phyloP scores from a whole-genome alignment of 2,888 invertebrate genomes.

The Apotomis turbidana region DNA sequence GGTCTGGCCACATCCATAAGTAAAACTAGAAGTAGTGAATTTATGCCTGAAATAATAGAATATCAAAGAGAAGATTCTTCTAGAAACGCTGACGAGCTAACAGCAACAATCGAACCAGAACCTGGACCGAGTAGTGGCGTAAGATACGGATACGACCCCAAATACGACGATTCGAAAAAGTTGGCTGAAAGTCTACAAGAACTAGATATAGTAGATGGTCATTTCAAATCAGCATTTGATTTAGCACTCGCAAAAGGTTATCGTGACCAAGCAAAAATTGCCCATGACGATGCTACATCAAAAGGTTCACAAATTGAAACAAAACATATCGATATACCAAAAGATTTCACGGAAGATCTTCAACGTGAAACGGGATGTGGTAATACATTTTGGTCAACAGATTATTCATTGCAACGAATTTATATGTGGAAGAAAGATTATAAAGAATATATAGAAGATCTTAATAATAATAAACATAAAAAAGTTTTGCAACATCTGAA shows the following conservation, averaged over 20 bases:
- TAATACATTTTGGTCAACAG: background rate
- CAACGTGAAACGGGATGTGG: background rate
- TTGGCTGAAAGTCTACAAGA: background rate
- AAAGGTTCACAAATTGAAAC: background rate
- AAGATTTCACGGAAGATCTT: background rate
- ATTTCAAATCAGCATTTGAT: background rate
- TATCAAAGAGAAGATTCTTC: background rate
- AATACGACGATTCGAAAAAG: background rate
- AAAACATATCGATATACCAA: background rate
- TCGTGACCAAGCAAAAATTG: background rate
- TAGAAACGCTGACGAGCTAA: background rate
- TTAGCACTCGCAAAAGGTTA: background rate
- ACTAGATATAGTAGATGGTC: too few relatives aligned
- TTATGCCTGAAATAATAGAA: background rate
- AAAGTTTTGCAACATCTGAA: background rate
- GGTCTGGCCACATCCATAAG: background rate
- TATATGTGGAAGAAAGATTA: background rate
- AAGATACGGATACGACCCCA: background rate
- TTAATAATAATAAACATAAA: background rate
- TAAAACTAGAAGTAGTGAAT: background rate
- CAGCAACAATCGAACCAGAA: background rate
- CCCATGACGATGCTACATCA: background rate
- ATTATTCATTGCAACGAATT: background rate
- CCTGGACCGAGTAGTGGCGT: background rate
- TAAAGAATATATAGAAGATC: background rate